Conservation (phyloP, 1,140 invertebrate species). For the Bombyx mandarina region DNA sequence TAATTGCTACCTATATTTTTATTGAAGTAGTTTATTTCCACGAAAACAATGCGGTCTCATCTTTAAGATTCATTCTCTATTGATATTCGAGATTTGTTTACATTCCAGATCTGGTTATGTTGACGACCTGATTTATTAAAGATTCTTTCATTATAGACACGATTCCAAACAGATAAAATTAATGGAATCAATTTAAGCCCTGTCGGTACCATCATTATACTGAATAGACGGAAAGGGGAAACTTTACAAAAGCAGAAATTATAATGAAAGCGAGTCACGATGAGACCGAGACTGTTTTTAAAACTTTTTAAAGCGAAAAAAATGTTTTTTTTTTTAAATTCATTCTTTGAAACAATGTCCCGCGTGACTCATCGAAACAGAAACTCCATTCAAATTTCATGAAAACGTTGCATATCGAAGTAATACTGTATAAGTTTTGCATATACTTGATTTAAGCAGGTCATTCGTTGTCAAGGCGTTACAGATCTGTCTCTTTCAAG, state of each 20-base stretch:
- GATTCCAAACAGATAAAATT: conserved; percentile 17
- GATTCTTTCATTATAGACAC: background rate
- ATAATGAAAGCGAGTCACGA: conserved; percentile 24
- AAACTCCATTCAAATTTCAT: conserved; percentile 4
- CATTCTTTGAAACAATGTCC: conserved; percentile 13
- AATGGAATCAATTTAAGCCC: conserved; percentile 28
- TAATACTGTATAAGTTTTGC: conserved; percentile 4
- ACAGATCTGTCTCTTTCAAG: background rate
- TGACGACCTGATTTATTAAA: too few species aligned
- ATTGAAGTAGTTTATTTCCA: background rate
- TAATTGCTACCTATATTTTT: too few species aligned
- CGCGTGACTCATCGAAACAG: conserved; percentile 10
- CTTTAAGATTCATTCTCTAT: too few species aligned
- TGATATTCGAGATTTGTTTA: too few species aligned
- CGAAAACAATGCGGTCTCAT: background rate
- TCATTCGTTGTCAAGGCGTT: too few species aligned
- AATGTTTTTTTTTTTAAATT: conserved; percentile 8
- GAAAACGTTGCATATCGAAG: background rate
- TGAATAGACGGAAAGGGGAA: conserved; percentile 19
- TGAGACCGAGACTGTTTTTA: conserved; percentile 23
- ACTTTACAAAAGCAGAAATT: conserved; percentile 22
- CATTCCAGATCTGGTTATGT: too few species aligned
- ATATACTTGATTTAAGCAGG: conserved; percentile 1
- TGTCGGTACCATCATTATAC: conserved; percentile 14
- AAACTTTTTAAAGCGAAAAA: conserved; percentile 12